Evolutionary conservation across 2,113 vertebrate species (phyloP).

Genomic region (Pampusana beccarii): DNA sequence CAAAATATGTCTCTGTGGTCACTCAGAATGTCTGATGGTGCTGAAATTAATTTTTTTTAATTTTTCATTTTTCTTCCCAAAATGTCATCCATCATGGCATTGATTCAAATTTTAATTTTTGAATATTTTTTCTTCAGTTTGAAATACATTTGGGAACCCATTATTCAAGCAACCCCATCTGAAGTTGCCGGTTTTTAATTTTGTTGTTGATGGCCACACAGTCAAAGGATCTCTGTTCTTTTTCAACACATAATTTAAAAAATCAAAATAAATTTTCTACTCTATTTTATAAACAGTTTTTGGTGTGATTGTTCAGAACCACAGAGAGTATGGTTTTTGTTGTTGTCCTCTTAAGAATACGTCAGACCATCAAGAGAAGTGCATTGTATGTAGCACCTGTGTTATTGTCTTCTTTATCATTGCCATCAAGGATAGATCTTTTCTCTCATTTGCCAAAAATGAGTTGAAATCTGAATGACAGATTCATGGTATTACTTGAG

Average conservation of each 20-base stretch:
- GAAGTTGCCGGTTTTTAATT: not conserved
- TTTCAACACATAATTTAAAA: not conserved
- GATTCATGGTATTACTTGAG: not conserved
- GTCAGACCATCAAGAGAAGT: not conserved
- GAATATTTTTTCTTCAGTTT: not conserved
- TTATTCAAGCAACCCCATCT: not conserved
- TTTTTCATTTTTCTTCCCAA: not conserved
- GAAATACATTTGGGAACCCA: not conserved
- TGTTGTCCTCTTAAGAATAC: not conserved
- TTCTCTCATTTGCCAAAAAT: not conserved
- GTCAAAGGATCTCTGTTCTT: not conserved
- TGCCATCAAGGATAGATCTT: not conserved
- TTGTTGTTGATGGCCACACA: not conserved
- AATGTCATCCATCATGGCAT: not conserved
- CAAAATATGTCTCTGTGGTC: not conserved
- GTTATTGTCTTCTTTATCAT: not conserved
- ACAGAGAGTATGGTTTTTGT: not conserved
- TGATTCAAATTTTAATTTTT: not conserved
- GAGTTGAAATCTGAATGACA: not conserved
- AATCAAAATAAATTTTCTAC: not conserved
- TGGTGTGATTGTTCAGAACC: not conserved
- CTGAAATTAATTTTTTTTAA: not conserved
- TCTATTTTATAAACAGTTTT: not conserved
- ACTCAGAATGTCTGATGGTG: not conserved
- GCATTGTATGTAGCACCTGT: not conserved